Base-by-base conservation (phyloP, 2,888 invertebrate genomes). In the Tridacna crocea region DNA sequence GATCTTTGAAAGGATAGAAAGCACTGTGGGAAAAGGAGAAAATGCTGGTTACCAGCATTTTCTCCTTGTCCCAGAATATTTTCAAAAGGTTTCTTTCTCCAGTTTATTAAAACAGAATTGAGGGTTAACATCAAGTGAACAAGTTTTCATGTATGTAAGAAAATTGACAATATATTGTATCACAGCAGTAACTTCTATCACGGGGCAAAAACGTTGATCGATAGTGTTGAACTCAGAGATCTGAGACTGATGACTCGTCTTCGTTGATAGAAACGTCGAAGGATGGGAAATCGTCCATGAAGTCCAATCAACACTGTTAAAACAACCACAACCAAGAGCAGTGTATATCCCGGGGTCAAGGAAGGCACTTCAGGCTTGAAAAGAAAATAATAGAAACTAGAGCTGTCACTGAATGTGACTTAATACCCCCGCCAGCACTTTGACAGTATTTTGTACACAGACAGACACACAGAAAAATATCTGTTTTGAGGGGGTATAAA, bases 221-320 rank as follows among this genome's bases (percentile, higher is more conserved):
- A 61, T 60, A 88, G 85, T 47, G 92, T 88, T 12, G 92, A 92
- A 77, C 92, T 90, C 15, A 92, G 88, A 24, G 90, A 87, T 27
- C 89, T 85, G 0, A 92, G 83, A 79, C 91, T 91, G 72, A 92
- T 81, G 26, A 92, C 80, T 46, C 91, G 85, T 72, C 90, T 81
- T 74, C 90, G 79, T 36, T 87, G 90, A 77, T 86, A 89, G 73
- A 90, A 79, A 60, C 89, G 72, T 48, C 87, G 79, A 72, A 89
- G 90, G 36, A 88, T 36, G n/a, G 88, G 87, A 48, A 87, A 86
- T 55, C 87, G 87, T 22, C 86, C 88, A 72, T 88, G 88, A 46
- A 90, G 47, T 22, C 83, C 87, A 17, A 90, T 77, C 26, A 90
- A 36, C 13, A 85, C n/a, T 0, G 87, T 87, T 1, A 89, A 55